Conservation (phyloP, 1,140 invertebrate species). For the Stenopsyche tienmushanensis region DNA sequence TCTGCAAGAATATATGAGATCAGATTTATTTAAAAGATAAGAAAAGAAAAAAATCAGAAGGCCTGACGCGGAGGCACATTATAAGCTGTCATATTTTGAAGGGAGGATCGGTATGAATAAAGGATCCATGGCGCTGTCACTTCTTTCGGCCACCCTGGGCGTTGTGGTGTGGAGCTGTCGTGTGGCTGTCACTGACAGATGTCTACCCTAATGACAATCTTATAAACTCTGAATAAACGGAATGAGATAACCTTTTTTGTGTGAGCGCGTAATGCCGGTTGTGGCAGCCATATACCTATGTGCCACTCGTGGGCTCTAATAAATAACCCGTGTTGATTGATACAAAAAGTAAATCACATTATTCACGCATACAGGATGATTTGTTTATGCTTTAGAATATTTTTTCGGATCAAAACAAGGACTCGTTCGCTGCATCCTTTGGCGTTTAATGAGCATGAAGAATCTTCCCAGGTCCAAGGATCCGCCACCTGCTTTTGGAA, state of each 20-base stretch:
- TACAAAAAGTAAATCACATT: no score
- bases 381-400: no score
- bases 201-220: slow-evolving; percentile 38
- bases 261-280: not conserved
- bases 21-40: no score
- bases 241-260: slow-evolving; percentile 35
- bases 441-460: no score
- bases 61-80: slow-evolving; percentile 20
- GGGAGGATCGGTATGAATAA: slow-evolving; percentile 38
- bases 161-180: slow-evolving; percentile 20
- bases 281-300: not conserved
- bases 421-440: no score
- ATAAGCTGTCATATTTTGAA: slow-evolving; percentile 33
- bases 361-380: no score
- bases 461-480: no score
- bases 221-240: slow-evolving; percentile 38
- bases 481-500: not conserved
- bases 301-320: no score
- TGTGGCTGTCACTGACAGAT: slow-evolving; percentile 34
- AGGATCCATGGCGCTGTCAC: slow-evolving; percentile 37
- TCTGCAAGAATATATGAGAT: no score
- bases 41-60: not conserved
- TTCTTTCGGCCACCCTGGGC: slow-evolving; percentile 29
- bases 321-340: no score
- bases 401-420: no score